Conservation (phyloP, 2,888 invertebrate genomes). For the Plagiodera versicolora region DNA sequence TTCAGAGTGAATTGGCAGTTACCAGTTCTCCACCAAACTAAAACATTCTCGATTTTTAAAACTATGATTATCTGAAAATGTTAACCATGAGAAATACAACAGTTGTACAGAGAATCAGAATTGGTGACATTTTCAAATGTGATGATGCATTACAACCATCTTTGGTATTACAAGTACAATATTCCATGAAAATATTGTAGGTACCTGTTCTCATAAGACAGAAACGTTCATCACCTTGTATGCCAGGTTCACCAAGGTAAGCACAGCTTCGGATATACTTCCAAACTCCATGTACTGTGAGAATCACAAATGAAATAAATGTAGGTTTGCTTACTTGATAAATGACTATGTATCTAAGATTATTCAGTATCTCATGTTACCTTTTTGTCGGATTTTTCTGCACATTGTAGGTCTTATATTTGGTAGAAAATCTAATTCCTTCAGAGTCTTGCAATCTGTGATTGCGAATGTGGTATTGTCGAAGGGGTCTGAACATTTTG, state of each 20-base stretch:
- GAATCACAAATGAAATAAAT: constrained; percentile 16
- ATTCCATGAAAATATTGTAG: constrained; percentile 92
- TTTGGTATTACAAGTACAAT: constrained; percentile 90
- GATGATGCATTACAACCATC: constrained; percentile 79
- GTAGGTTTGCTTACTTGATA: too few relatives aligned
- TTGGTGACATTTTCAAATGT: constrained; percentile 24
- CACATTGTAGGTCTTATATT: constrained; percentile 76
- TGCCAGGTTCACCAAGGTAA: constrained; percentile 87
- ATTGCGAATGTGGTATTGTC: constrained; percentile 87
- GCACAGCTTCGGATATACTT: constrained; percentile 87
- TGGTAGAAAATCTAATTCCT: constrained; percentile 64
- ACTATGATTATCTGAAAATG: not conserved
- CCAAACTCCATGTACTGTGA: constrained; percentile 82
- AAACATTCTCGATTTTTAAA: not conserved
- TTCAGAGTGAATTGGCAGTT: too few relatives aligned
- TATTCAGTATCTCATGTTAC: too few relatives aligned
- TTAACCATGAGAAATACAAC: constrained; percentile 17
- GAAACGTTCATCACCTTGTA: constrained; percentile 86
- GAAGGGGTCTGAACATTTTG: constrained; percentile 90
- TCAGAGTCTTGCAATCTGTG: constrained; percentile 61
- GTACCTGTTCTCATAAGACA: constrained; percentile 89
- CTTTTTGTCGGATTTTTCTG: constrained; percentile 89
- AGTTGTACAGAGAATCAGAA: constrained; percentile 22
- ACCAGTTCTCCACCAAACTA: too few relatives aligned
- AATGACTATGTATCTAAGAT: too few relatives aligned